Conservation (phyloP, 2,797 vertebrate species). For the Clarias laeviceps region DNA sequence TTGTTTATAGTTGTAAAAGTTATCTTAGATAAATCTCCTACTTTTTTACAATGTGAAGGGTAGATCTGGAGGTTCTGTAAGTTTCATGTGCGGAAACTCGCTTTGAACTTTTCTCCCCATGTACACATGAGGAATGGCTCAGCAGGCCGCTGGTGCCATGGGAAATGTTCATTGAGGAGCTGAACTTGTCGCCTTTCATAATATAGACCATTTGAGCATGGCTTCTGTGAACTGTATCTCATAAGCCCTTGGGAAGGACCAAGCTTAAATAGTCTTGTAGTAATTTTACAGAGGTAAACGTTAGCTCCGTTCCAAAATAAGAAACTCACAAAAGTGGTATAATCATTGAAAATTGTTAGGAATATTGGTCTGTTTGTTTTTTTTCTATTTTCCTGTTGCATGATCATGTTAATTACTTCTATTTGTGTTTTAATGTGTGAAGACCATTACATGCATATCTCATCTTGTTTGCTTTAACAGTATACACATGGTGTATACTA, state of each 20-base stretch:
- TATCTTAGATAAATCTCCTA: slow-evolving; percentile 48
- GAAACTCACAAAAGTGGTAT: slow-evolving; percentile 16
- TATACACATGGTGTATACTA: background rate
- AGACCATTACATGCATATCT: background rate
- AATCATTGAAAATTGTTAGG: slow-evolving; percentile 2
- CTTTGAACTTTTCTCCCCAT: slow-evolving; percentile 13
- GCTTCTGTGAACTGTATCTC: slow-evolving; percentile 36
- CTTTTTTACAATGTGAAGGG: slow-evolving; percentile 9
- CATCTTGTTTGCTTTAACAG: background rate
- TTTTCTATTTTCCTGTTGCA: background rate
- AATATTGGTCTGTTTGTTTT: background rate
- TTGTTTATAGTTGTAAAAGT: slow-evolving; percentile 34
- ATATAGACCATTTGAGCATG: slow-evolving; percentile 12
- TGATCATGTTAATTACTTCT: background rate
- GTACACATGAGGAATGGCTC: slow-evolving; percentile 35
- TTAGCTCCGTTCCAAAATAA: slow-evolving; percentile 62
- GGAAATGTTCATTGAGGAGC: slow-evolving; percentile 31
- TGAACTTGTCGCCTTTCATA: background rate
- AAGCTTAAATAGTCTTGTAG: slow-evolving; percentile 36
- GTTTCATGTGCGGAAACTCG: background rate
- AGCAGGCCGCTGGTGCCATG: slow-evolving; percentile 45
- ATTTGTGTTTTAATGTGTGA: background rate
- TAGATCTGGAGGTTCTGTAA: slow-evolving; percentile 18
- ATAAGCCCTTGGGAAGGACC: background rate
- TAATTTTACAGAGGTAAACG: slow-evolving; percentile 63